These are phyloP conservation scores for Orthosia gothica DNA, from an alignment of 2,888 invertebrate species.

Conservation along the genomic window DNA sequence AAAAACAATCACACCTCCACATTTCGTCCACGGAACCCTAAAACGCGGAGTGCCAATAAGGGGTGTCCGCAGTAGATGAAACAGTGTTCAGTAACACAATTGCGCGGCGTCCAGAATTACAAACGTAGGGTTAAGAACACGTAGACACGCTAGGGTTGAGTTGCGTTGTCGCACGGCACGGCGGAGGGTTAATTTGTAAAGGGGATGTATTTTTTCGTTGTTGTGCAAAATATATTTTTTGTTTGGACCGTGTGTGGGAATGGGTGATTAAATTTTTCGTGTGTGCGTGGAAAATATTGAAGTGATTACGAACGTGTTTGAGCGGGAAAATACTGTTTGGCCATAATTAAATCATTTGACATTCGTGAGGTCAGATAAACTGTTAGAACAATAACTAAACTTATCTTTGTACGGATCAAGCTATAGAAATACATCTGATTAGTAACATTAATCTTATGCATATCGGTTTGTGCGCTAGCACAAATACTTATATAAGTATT, in stretches of 20 bases:
- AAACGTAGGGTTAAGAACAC: conserved; percentile 82
- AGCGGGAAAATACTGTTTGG: background rate
- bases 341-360: background rate
- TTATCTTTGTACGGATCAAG: background rate
- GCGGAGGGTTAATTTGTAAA: conserved; percentile 56
- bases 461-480: no score
- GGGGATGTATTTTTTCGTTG: conserved; percentile 5
- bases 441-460: no score
- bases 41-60: conserved; percentile 59
- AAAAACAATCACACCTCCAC: conserved; percentile 20
- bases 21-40: conserved; percentile 47
- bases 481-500: no score
- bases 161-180: conserved; percentile 57
- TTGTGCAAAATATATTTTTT: background rate
- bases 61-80: conserved; percentile 64
- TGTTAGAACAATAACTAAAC: background rate
- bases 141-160: conserved; percentile 69
- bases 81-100: conserved; percentile 71
- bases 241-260: background rate
- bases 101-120: conserved; percentile 76
- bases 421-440: background rate
- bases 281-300: background rate
- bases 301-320: no score
- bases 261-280: conserved; percentile 6
- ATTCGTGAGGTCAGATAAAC: background rate